Base-by-base conservation (phyloP, 2,888 invertebrate genomes). In the Flabesymbios commensalis region DNA sequence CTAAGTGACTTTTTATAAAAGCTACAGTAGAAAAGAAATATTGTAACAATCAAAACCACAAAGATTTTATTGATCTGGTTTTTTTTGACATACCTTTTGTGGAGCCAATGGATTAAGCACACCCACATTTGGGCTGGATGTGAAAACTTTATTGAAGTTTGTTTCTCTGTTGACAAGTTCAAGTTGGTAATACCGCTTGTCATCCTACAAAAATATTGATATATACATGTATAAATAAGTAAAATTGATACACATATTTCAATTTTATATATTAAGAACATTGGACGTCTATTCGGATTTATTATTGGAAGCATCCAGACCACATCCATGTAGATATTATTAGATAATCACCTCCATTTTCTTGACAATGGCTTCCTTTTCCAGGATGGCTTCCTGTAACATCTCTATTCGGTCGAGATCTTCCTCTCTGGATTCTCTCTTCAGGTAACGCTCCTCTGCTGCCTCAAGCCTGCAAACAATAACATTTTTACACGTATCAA, bases 101-200 rank as follows among this genome's bases (percentile, higher is more conserved):
- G 26, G 31, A 31, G 33, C 32, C 1, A 81, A 69, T 2, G 83
- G 82, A 66, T 82, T 82, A 10, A 83, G 73, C 4, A 81, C 73
- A 29, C 82, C 83, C 1, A 82, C 80, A 67, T 80, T 78, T 3
- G 80, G 80, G 24, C 65, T 65, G 43, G 78, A 68, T 67, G 75
- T 80, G 67, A 83, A 83, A n/a, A 83, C 77, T 71, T 82, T 82
- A 70, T 82, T 83, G 68, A 82, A 83, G 68, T 83, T 83, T 1
- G 81, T 83, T 64, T 83, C 83, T 61, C 83, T 68, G 69, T 83
- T 83, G 5, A 83, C 79, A 54, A 83, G 72, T 63, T 83, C 83
- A 73, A 79, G 72, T 68, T 83, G 81, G 65, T 75, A 81, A 64
- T 77, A 80, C 58, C 75, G 69, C 69, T 82, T 83, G 62, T 83